Evolutionary conservation across 2,888 invertebrate genomes (phyloP).

Genomic region (Heteropelma amictum): DNA sequence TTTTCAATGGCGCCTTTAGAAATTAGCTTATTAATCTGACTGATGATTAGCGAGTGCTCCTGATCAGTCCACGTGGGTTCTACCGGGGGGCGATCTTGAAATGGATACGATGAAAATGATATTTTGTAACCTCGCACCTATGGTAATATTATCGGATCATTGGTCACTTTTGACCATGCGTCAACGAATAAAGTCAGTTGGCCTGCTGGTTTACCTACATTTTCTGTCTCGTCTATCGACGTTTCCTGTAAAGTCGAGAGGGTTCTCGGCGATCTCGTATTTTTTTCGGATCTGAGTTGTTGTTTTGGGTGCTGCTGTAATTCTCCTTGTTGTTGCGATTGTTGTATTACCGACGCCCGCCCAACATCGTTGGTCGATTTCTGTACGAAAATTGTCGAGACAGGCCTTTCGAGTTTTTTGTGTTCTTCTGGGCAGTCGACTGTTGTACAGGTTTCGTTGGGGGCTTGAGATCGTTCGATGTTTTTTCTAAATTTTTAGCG

Average conservation of each 20-base stretch:
- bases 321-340: not conserved
- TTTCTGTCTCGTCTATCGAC: constrained; percentile 1
- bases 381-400: constrained; percentile 4
- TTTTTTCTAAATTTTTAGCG: too few species aligned
- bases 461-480: too few species aligned
- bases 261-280: not conserved
- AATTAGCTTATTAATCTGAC: constrained; percentile 16
- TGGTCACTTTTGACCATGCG: constrained; percentile 34
- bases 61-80: constrained; percentile 23
- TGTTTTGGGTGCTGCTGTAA: not conserved
- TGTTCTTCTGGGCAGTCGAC: not conserved
- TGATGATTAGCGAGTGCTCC: not conserved
- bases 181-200: constrained; percentile 26
- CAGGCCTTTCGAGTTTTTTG: constrained; percentile 51
- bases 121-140: constrained; percentile 49
- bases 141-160: constrained; percentile 24
- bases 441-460: not conserved
- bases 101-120: constrained; percentile 29
- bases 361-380: constrained; percentile 3
- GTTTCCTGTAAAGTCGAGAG: constrained; percentile 2
- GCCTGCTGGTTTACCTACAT: constrained; percentile 49
- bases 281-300: constrained; percentile 5
- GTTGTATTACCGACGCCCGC: constrained; percentile 12
- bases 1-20: constrained; percentile 33
- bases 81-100: constrained; percentile 19